Evolutionary conservation across 2,797 vertebrate genomes (phyloP), one percentile per base, ranked within the genome.

Genomic region (Natrix natrix): DNA sequence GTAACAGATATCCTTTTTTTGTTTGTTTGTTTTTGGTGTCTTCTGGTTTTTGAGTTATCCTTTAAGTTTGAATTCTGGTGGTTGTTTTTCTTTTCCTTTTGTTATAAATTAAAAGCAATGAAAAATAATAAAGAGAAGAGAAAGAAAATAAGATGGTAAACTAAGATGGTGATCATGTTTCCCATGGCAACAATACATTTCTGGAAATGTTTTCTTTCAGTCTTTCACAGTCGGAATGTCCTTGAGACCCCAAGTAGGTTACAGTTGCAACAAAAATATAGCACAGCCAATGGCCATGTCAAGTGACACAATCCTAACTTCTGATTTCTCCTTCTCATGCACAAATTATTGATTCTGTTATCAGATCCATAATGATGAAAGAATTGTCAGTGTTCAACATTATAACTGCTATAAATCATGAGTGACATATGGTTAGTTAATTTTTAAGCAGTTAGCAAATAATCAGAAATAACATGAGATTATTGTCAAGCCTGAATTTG

Each of bases 381-480:
- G 13, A 37, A 59, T 59, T 78, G 32, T n/a, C 0, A 0, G 63
- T 2, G 91, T 61, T 83, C 87, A 22, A 37, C 24, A 32, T 87
- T 0, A 2, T 12, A 78, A 91, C 3, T 7, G 2, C 32, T 93
- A 28, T 87, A n/a, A n/a, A 88, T 89, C 55, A 57, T 22, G 86
- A 90, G n/a, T 90, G 14, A 74, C 1, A 4, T 17, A 86, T 16
- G 43, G 26, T n/a, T 86, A 55, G 74, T 12, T 14, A 55, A 5
- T 43, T 13, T 74, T 63, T 6, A 94, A 3, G 93, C 55, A 89
- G 5, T 88, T 57, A 26, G 94, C 89, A 91, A 92, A 83, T 57
- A 90, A 17, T 13, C 89, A 83, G 20, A 28, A 91, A 86, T 86
- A 26, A 28, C 52, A 48, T 32, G 37, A 48, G 24, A 66, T 52